Conservation (phyloP, 1,140 invertebrate genomes). For the Caerostris darwini region DNA sequence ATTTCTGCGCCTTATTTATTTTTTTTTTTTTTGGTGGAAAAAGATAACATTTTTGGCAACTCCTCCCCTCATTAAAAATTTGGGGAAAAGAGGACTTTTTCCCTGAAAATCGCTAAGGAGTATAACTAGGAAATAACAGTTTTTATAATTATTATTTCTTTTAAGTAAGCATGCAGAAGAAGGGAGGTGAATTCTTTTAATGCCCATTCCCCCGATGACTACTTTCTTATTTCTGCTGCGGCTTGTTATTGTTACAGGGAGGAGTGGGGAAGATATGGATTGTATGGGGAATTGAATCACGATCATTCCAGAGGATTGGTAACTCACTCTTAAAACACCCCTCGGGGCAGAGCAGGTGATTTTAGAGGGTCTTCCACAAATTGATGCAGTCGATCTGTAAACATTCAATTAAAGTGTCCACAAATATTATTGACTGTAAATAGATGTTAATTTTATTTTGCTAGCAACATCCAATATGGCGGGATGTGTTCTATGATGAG, state of each 20-base stretch:
- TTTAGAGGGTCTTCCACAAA: neutral
- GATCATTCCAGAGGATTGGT: conserved; percentile 25
- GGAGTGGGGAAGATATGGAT: neutral
- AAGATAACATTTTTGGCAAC: conserved; percentile 39
- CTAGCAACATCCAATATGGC: too few species aligned
- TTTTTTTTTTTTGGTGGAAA: neutral
- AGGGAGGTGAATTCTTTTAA: neutral
- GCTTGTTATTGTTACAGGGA: neutral
- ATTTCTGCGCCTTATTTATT: neutral
- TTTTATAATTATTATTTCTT: neutral
- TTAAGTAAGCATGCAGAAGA: neutral
- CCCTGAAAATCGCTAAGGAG: neutral
- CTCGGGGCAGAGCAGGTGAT: neutral
- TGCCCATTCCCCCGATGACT: neutral
- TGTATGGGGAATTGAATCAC: conserved; percentile 13
- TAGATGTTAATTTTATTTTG: too few species aligned
- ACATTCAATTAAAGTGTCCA: neutral
- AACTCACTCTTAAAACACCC: conserved; percentile 28
- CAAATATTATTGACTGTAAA: too few species aligned
- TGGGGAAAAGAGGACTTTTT: neutral
- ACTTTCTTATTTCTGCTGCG: neutral
- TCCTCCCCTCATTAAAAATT: conserved; percentile 17
- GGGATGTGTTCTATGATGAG: too few species aligned
- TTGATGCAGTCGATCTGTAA: neutral
- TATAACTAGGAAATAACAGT: conserved; percentile 40